A percentile compares a stretch with the other conserved stretches of the same genome.
Conservation (phyloP, 2,888 invertebrate species). For the Pseudococcus jackbeardsleyi region DNA sequence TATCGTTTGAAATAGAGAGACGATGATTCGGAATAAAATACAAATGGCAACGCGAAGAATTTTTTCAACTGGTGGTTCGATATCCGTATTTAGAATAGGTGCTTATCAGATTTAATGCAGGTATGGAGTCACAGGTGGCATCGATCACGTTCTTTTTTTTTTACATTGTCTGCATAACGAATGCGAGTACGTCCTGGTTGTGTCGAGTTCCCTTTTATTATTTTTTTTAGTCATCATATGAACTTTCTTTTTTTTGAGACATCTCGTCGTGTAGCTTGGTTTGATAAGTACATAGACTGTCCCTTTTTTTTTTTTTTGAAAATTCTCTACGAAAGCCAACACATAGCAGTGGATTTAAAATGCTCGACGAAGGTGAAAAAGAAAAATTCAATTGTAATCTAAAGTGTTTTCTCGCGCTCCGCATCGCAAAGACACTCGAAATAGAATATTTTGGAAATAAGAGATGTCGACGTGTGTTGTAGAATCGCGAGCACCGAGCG, state of each 20-base stretch:
- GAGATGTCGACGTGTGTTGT: background rate
- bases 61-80: background rate
- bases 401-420: background rate
- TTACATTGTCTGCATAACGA: constrained; percentile 13
- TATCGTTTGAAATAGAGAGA: background rate
- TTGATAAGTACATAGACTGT: background rate
- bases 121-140: constrained; percentile 20
- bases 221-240: background rate
- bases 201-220: background rate
- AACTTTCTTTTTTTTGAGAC: constrained; percentile 3
- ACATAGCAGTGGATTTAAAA: background rate
- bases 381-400: constrained; percentile 15
- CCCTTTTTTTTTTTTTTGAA: background rate
- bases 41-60: background rate
- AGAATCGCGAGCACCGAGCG: background rate
- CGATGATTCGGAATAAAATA: background rate
- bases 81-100: constrained; percentile 2
- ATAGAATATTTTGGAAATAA: constrained; percentile 5
- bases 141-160: constrained; percentile 16
- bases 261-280: background rate
- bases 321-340: background rate
- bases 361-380: background rate
- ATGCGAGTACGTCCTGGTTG: constrained; percentile 12
- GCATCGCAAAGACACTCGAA: background rate
- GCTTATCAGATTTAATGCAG: background rate